Evolutionary conservation across 2,113 vertebrate species (phyloP).

Genomic region (Indicator indicator): DNA sequence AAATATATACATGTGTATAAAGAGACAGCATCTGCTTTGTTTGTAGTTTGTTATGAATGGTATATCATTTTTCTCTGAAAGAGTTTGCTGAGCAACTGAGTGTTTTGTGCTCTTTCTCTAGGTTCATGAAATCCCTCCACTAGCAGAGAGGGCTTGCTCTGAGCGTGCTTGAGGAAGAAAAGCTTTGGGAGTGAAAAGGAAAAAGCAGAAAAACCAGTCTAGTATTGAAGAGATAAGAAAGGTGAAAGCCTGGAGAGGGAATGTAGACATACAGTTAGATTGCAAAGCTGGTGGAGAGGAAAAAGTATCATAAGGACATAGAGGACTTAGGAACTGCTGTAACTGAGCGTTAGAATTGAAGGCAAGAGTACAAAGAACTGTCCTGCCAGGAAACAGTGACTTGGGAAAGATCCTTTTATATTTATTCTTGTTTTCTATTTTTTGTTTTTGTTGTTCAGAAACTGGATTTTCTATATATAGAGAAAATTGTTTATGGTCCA

Average conservation of each 20-base stretch:
- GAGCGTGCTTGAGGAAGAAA: not conserved
- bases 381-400: not conserved
- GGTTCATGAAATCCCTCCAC: not conserved
- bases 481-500: not conserved
- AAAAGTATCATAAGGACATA: not conserved
- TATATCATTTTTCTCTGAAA: not conserved
- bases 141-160: not conserved
- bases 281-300: not conserved
- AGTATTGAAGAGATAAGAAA: not conserved
- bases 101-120: not conserved
- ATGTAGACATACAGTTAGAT: not conserved
- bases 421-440: not conserved
- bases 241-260: not conserved
- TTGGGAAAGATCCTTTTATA: not conserved
- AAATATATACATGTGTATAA: not conserved
- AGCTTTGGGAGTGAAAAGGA: not conserved
- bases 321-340: not conserved
- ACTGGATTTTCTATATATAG: not conserved
- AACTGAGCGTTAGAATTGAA: not conserved
- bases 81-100: not conserved
- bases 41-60: not conserved
- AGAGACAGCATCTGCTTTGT: not conserved
- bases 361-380: not conserved
- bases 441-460: not conserved
- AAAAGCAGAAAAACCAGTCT: not conserved